phyloP scores from a whole-genome alignment of 2,797 vertebrate genomes.

The Acanthurus leucopareius region DNA sequence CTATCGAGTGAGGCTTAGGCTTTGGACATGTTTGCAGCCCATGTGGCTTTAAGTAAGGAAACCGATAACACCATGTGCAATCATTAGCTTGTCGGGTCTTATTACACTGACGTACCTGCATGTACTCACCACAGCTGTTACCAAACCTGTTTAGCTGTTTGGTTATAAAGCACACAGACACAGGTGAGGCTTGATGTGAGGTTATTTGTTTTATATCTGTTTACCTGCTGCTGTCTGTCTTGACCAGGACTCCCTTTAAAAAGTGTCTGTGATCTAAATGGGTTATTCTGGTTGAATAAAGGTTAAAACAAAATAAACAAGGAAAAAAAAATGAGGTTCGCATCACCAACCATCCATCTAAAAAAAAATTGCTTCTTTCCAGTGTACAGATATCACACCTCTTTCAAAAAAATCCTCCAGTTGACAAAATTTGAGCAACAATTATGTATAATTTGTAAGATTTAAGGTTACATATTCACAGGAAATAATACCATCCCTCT shows the following conservation, averaged over 20 bases:
- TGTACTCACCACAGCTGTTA: constrained; percentile 29
- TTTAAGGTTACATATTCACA: constrained; percentile 21
- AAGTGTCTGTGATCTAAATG: too few species aligned
- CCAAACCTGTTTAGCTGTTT: constrained; percentile 47
- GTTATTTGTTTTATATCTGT: neutral
- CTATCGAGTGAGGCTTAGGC: constrained; percentile 53
- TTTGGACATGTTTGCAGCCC: constrained; percentile 40
- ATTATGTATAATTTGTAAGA: neutral
- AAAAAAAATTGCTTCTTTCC: neutral
- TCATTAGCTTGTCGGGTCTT: constrained; percentile 76
- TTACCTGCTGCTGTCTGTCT: too few species aligned
- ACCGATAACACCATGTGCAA: constrained; percentile 69
- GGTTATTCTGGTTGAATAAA: too few species aligned
- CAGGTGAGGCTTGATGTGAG: constrained; percentile 20
- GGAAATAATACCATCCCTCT: constrained; percentile 23
- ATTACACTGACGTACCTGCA: constrained; percentile 62
- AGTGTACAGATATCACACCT: neutral
- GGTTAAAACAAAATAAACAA: too few species aligned
- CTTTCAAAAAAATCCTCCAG: too few species aligned
- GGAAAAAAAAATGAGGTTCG: neutral
- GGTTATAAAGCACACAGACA: constrained; percentile 32
- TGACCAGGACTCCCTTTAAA: too few species aligned
- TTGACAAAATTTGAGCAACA: too few species aligned
- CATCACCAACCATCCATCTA: constrained; percentile 6
- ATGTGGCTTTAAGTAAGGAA: constrained; percentile 63